phyloP scores from a whole-genome alignment of 2,888 invertebrate genomes.

The Pachymerium ferrugineum region DNA sequence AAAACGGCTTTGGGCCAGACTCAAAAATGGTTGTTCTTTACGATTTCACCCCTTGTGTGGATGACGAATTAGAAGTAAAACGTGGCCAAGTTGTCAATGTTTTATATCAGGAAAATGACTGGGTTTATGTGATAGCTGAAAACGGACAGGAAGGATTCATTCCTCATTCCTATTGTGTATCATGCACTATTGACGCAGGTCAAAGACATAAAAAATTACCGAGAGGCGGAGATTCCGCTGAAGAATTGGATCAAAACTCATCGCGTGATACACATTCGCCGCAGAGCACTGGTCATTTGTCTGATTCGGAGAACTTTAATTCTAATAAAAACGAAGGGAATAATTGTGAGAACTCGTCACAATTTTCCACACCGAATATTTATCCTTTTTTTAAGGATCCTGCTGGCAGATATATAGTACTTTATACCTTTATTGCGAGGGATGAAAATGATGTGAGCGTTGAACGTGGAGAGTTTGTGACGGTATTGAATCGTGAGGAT shows the following conservation, averaged over 20 bases:
- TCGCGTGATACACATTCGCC: conserved; percentile 37
- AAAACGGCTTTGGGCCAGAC: conserved; percentile 83
- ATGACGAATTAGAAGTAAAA: conserved; percentile 85
- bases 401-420: conserved; percentile 81
- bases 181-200: conserved; percentile 57
- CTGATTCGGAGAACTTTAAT: conserved; percentile 35
- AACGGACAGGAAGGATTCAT: conserved; percentile 91
- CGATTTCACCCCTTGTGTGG: conserved; percentile 90
- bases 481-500: conserved; percentile 87
- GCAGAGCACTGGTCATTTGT: conserved; percentile 35
- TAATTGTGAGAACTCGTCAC: conserved; percentile 25
- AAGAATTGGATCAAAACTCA: conserved; percentile 37
- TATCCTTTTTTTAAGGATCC: conserved; percentile 66
- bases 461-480: conserved; percentile 90
- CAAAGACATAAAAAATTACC: conserved; percentile 74
- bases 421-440: conserved; percentile 86
- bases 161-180: conserved; percentile 88
- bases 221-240: conserved; percentile 52
- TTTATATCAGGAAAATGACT: conserved; percentile 89
- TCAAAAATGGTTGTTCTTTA: conserved; percentile 92
- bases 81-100: conserved; percentile 87
- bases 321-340: neutral
- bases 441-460: conserved; percentile 93
- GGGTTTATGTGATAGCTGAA: conserved; percentile 87
- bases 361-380: conserved; percentile 51